Evolutionary conservation across 1,140 invertebrate genomes (phyloP).

Genomic region (Ceratitis capitata): DNA sequence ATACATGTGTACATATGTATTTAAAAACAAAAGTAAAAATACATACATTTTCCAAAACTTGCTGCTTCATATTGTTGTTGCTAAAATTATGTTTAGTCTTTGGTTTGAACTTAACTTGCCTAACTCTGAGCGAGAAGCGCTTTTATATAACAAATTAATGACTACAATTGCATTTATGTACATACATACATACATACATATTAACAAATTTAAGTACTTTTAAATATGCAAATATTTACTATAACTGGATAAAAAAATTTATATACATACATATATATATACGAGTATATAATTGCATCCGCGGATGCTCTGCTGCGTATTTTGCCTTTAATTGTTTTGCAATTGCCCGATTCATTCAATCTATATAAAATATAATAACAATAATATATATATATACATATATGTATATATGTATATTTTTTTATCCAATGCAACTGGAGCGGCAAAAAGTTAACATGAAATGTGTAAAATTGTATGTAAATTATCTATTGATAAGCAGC

Average conservation of each 20-base stretch:
- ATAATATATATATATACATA: background rate
- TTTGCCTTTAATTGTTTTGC: too few relatives aligned
- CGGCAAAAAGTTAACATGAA: background rate
- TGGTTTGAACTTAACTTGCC: background rate
- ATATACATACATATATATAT: background rate
- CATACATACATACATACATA: background rate
- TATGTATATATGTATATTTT: background rate
- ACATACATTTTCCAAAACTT: background rate
- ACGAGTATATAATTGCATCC: too few relatives aligned
- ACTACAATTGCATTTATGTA: background rate
- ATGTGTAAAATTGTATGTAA: background rate
- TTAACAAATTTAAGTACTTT: too few relatives aligned
- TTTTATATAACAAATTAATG: background rate
- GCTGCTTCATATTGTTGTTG: background rate
- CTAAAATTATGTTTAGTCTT: background rate
- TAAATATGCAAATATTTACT: too few relatives aligned
- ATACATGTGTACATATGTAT: background rate
- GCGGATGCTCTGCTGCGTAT: too few relatives aligned
- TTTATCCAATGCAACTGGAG: constrained; percentile 5
- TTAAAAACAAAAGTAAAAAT: background rate
- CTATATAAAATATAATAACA: background rate
- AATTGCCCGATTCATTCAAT: background rate
- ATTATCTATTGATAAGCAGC: background rate
- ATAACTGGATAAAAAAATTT: too few relatives aligned
- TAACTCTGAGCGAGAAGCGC: background rate